A percentile compares a stretch with the other conserved stretches of the same genome.
These are phyloP conservation scores for Anthoscopus minutus DNA, from an alignment of 2,113 vertebrate species.

Conservation along the genomic window DNA sequence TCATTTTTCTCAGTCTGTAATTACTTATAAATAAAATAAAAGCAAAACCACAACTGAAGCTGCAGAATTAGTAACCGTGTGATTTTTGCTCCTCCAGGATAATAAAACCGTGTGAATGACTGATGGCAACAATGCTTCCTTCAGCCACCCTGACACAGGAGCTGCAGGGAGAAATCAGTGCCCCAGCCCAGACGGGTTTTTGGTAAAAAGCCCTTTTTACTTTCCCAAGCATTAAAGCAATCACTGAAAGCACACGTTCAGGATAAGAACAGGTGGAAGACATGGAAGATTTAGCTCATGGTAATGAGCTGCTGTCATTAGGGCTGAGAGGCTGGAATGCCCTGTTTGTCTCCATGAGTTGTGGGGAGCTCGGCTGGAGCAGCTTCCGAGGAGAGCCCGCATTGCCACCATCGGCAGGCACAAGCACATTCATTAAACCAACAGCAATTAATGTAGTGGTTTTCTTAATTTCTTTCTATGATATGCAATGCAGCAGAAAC, in stretches of 20 bases:
- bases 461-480: background rate
- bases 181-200: background rate
- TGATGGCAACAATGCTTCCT: background rate
- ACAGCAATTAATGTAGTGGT: background rate
- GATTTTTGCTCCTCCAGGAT: background rate
- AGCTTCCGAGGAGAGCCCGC: fast-evolving
- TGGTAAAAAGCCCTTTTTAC: background rate
- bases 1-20: background rate
- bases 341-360: background rate
- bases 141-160: background rate
- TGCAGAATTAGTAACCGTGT: background rate
- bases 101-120: background rate
- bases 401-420: background rate
- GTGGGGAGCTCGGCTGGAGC: background rate
- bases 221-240: background rate
- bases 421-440: background rate
- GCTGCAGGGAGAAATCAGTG: background rate
- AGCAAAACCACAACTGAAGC: background rate
- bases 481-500: background rate
- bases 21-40: constrained; percentile 29
- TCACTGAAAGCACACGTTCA: background rate
- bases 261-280: background rate
- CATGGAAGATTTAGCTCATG: background rate
- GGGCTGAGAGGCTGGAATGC: background rate
- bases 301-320: background rate